Percentiles rank a stretch among this genome's conserved stretches.
phyloP scores from a whole-genome alignment of 1,140 invertebrate species.

The Orius insidiosus region DNA sequence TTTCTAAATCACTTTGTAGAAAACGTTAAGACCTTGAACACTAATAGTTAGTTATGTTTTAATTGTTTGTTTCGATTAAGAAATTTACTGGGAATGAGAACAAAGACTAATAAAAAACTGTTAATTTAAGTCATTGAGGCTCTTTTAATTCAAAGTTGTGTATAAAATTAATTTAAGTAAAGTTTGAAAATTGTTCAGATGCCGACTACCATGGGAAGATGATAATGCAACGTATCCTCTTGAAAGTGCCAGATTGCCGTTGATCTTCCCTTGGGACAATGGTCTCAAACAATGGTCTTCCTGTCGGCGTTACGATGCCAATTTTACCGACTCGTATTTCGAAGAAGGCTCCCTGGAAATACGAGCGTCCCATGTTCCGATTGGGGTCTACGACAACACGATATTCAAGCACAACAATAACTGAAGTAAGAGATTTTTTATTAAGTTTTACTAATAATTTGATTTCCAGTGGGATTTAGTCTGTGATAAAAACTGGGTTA shows the following conservation, averaged over 20 bases:
- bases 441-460: not conserved
- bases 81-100: no score
- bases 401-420: slow-evolving; percentile 42
- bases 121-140: not conserved
- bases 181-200: no score
- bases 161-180: slow-evolving; percentile 1
- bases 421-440: slow-evolving; percentile 31
- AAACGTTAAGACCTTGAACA: not conserved
- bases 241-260: not conserved
- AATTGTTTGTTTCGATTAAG: not conserved
- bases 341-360: slow-evolving; percentile 11
- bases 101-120: not conserved
- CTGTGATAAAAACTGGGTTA: slow-evolving; percentile 45
- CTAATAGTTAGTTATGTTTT: not conserved
- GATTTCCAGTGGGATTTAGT: slow-evolving; percentile 56
- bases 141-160: not conserved
- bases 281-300: slow-evolving; percentile 28
- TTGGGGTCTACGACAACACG: slow-evolving; percentile 42
- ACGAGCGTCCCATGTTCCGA: slow-evolving; percentile 27
- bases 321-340: slow-evolving; percentile 24
- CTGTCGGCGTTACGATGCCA: slow-evolving; percentile 30
- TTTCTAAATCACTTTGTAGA: no score
- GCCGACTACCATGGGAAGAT: slow-evolving; percentile 37
- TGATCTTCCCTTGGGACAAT: slow-evolving; percentile 33
- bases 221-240: slow-evolving; percentile 33